A percentile compares a stretch with the other conserved stretches of the same genome.
These are phyloP conservation scores for Myripristis jacobus DNA, from an alignment of 2,797 vertebrate genomes.

Conservation along the genomic window DNA sequence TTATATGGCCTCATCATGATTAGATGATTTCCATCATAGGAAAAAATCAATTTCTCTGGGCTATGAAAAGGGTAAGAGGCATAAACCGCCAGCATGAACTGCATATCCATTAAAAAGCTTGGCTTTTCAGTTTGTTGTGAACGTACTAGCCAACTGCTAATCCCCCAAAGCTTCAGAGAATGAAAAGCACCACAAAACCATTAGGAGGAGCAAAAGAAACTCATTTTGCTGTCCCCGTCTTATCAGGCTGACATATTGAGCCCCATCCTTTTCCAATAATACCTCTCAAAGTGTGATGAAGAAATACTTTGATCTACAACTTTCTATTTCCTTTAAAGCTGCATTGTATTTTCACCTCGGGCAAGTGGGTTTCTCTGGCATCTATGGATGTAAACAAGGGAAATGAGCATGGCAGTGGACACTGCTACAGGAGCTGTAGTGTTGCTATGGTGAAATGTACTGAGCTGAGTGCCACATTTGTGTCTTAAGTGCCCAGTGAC, in stretches of 20 bases:
- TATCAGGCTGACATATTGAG: slow-evolving; percentile 37
- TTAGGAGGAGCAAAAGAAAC: slow-evolving; percentile 29
- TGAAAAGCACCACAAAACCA: slow-evolving; percentile 28
- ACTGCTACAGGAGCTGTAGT: background rate
- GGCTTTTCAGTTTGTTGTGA: slow-evolving; percentile 5
- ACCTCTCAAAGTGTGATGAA: slow-evolving; percentile 14
- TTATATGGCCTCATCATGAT: background rate
- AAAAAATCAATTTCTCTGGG: slow-evolving; percentile 12
- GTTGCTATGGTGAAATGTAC: background rate
- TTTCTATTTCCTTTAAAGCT: background rate
- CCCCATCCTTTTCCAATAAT: background rate
- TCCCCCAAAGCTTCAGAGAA: slow-evolving; percentile 30
- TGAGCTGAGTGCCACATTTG: background rate
- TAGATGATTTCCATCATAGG: background rate
- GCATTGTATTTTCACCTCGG: background rate
- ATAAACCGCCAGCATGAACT: background rate
- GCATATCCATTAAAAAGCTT: slow-evolving; percentile 7
- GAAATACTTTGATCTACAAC: background rate
- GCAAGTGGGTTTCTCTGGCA: background rate
- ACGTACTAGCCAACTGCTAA: slow-evolving; percentile 32
- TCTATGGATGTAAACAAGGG: background rate
- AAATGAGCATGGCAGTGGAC: background rate
- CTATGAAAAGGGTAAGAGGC: background rate
- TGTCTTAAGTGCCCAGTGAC: background rate
- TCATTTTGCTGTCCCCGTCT: slow-evolving; percentile 22